Base-by-base conservation (phyloP, 2,888 invertebrate species). In the Chouioia cunea region DNA sequence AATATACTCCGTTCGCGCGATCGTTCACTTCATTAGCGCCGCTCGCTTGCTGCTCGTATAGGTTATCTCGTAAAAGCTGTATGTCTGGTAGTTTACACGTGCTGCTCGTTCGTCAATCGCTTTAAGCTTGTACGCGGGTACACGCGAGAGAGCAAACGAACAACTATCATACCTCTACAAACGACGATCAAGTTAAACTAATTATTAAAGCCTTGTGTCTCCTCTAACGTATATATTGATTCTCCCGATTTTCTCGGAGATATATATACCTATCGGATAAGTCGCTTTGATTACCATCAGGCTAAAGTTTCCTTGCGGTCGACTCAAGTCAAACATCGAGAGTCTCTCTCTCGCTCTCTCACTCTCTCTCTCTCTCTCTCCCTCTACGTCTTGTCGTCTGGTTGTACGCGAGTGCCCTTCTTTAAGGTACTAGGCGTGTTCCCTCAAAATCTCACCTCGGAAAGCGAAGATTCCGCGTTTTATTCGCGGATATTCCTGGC, bases 261-360 rank as follows among this genome's bases (percentile, higher is more conserved):
- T n/a, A 36, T 20, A n/a, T 27, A 15, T 6, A 46, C 23, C 4
- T 27, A 12, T n/a, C 48, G 22, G 22, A 52, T 46, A 67, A 67
- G 54, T 62, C 53, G 62, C 54, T 68, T 54, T 67, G 60, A 68
- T 56, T 68, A 48, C 60, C 62, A 50, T 18, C 16, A 22, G 50
- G 62, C 23, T 6, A 57, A 62, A 57, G 23, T 47, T 53, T n/a
- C n/a, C 16, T 15, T 36, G 2, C 36, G 36, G 27, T 2, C 14
- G 18, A 44, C 18, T 44, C 27, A 52, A 58, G 43, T 58, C 52
- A 58, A 66, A 66, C 46, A 66, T 58, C 52, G 23, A 18, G 52
- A 16, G 15, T 10, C 36, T 36, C 6, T 8, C 47, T 14, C 27
- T 20, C 50, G 2, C 15, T n/a, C 56, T 48, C 43, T 12, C 23